Conservation (phyloP, 2,888 invertebrate genomes). For the Pachycephus smyrnensis region DNA sequence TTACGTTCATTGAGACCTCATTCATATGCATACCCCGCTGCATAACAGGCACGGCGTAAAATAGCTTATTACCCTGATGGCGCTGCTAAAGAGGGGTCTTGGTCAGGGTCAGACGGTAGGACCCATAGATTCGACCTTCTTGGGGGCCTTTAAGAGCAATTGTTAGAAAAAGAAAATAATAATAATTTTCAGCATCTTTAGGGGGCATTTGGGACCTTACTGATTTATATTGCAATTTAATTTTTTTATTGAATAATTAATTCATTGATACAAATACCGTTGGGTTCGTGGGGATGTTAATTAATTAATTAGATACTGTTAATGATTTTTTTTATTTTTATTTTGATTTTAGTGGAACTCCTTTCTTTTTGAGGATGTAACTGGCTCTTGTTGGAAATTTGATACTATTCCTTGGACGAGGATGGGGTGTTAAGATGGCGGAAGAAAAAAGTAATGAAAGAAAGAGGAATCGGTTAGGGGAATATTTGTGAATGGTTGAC, state of each 20-base stretch:
- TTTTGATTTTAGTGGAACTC: neutral
- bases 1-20: slow-evolving; percentile 29
- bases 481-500: neutral
- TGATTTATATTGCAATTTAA: too few relatives aligned
- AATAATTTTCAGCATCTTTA: neutral
- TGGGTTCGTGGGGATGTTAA: neutral
- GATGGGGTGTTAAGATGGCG: neutral
- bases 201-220: too few relatives aligned
- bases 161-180: neutral
- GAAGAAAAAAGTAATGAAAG: neutral
- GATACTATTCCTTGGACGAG: neutral
- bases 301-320: neutral
- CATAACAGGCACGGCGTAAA: slow-evolving; percentile 20
- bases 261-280: neutral
- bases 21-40: slow-evolving; percentile 32
- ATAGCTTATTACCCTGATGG: slow-evolving; percentile 4
- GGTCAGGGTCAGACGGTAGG: neutral
- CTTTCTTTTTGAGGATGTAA: neutral
- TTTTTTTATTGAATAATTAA: neutral
- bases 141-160: too few relatives aligned
- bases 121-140: too few relatives aligned
- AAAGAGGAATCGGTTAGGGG: neutral
- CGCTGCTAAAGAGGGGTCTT: neutral
- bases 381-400: neutral
- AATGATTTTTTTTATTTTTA: neutral